Percentiles rank a stretch among this genome's conserved stretches.
These are phyloP conservation scores for Columba janthina DNA, from an alignment of 2,113 vertebrate genomes.

Conservation along the genomic window DNA sequence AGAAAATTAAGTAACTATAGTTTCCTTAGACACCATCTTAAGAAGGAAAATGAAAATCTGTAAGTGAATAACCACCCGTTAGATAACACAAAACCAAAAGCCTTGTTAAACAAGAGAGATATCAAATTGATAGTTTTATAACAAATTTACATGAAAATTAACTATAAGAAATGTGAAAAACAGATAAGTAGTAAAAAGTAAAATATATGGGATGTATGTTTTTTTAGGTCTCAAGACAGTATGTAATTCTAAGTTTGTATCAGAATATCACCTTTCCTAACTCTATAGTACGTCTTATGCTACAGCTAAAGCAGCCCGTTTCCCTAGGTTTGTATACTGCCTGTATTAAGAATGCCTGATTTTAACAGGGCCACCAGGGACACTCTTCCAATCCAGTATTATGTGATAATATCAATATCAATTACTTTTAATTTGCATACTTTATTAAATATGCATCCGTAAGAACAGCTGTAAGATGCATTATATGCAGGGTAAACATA, in stretches of 20 bases:
- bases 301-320: background rate
- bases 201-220: background rate
- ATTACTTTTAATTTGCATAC: background rate
- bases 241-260: background rate
- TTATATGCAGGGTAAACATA: background rate
- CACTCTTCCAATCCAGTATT: background rate
- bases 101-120: background rate
- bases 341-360: background rate
- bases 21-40: background rate
- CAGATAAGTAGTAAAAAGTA: background rate
- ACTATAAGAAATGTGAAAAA: background rate
- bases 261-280: background rate
- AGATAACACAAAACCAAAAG: background rate
- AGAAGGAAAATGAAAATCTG: background rate
- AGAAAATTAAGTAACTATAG: background rate
- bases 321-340: background rate
- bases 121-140: background rate
- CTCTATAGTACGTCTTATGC: background rate
- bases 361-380: background rate
- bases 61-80: background rate
- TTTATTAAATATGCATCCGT: background rate
- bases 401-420: background rate
- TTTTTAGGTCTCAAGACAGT: background rate
- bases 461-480: background rate
- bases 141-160: background rate